phyloP scores from a whole-genome alignment of 2,113 vertebrate species.

The Actenoides lindsayi region DNA sequence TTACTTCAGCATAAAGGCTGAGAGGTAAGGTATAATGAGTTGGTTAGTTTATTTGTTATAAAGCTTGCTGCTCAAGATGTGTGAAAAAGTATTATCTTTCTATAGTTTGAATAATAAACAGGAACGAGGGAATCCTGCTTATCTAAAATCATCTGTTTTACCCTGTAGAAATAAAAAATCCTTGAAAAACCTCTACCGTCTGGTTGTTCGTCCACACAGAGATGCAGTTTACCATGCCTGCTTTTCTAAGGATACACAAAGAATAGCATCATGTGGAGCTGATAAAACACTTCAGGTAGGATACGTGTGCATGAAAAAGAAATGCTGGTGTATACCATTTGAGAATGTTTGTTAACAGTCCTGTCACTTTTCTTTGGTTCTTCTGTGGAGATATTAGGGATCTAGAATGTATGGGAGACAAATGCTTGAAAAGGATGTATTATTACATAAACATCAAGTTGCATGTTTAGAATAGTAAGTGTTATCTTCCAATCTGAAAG shows the following conservation, averaged over 20 bases:
- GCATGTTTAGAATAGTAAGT: background rate
- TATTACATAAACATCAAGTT: background rate
- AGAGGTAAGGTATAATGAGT: background rate
- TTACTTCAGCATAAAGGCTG: background rate
- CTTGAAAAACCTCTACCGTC: conserved; percentile 84
- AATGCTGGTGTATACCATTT: background rate
- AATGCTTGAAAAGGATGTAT: background rate
- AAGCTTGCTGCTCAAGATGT: background rate
- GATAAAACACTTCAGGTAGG: conserved; percentile 90
- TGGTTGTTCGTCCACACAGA: conserved; percentile 92
- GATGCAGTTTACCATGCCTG: conserved; percentile 91
- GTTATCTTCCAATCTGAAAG: background rate
- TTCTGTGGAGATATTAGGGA: background rate
- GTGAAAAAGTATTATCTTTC: background rate
- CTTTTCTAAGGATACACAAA: conserved; percentile 89
- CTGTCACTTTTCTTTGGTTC: background rate
- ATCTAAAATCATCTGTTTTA: background rate
- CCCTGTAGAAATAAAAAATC: conserved; percentile 86
- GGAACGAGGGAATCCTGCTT: background rate
- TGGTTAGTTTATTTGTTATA: background rate
- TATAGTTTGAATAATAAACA: background rate
- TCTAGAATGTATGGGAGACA: background rate
- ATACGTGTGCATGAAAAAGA: background rate
- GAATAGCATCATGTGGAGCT: conserved; percentile 92
- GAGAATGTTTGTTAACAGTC: background rate